Percentiles rank a stretch among this genome's conserved stretches.
phyloP scores from a whole-genome alignment of 2,113 vertebrate genomes.

The Phalacrocorax carbo region DNA sequence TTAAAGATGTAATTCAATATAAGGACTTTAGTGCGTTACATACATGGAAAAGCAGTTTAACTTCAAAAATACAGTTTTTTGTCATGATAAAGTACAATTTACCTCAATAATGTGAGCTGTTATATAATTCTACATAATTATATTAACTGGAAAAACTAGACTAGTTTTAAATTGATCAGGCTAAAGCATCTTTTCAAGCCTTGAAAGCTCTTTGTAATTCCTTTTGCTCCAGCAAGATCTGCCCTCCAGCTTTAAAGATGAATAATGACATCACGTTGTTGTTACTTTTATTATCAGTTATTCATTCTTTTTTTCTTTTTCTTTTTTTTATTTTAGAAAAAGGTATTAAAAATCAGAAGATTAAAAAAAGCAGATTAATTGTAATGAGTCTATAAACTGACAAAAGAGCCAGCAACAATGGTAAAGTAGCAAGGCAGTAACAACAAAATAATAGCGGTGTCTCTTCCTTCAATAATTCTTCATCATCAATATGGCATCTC shows the following conservation, averaged over 20 bases:
- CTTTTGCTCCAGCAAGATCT: slow-evolving; percentile 73
- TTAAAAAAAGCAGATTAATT: slow-evolving; percentile 67
- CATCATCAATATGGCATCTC: slow-evolving; percentile 52
- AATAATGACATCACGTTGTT: slow-evolving; percentile 63
- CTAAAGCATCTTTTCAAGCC: slow-evolving; percentile 75
- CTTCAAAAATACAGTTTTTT: slow-evolving; percentile 71
- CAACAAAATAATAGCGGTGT: slow-evolving; percentile 5
- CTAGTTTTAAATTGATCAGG: slow-evolving; percentile 73
- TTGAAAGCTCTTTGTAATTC: slow-evolving; percentile 72
- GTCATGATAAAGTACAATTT: slow-evolving; percentile 77
- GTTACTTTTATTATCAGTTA: slow-evolving; percentile 62
- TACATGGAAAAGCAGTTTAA: slow-evolving; percentile 65
- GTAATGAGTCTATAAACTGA: slow-evolving; percentile 58
- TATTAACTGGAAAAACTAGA: slow-evolving; percentile 80
- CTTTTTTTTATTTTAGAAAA: neutral
- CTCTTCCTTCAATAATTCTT: neutral
- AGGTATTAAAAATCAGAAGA: slow-evolving; percentile 53
- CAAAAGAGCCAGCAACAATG: slow-evolving; percentile 34
- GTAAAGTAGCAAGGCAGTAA: neutral
- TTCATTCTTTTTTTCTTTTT: neutral
- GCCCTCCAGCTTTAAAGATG: slow-evolving; percentile 70
- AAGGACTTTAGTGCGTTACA: slow-evolving; percentile 44
- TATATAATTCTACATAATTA: slow-evolving; percentile 81
- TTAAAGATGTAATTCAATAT: slow-evolving; percentile 51
- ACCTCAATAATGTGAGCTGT: slow-evolving; percentile 75